Conservation (phyloP, 2,888 invertebrate genomes). For the Pammene aurita region DNA sequence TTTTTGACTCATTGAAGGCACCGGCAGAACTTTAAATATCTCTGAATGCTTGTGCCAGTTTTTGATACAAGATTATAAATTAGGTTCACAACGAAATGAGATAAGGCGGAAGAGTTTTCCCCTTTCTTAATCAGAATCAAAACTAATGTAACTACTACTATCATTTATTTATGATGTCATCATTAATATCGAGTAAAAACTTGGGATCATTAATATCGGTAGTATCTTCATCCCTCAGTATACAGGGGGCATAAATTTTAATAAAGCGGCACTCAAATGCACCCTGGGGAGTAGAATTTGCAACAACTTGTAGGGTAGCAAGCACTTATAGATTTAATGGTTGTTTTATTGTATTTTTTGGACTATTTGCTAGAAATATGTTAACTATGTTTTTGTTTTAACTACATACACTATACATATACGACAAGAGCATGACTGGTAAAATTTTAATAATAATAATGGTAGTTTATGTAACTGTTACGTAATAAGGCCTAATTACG, state of each 20-base stretch:
- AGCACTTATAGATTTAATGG: slow-evolving; percentile 25
- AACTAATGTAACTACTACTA: background rate
- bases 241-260: slow-evolving; percentile 53
- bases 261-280: slow-evolving; percentile 47
- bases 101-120: background rate
- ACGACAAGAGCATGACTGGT: no score
- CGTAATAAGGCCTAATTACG: no score
- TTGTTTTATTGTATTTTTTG: slow-evolving; percentile 16
- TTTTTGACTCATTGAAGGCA: no score
- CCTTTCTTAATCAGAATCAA: background rate
- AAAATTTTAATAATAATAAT: no score
- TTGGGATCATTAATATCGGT: slow-evolving; percentile 52
- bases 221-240: slow-evolving; percentile 53
- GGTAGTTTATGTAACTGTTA: no score
- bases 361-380: background rate
- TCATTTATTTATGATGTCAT: slow-evolving; percentile 6
- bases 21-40: no score
- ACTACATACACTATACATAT: no score
- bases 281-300: slow-evolving; percentile 32
- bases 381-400: no score
- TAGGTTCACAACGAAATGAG: no score
- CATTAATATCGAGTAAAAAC: slow-evolving; percentile 46
- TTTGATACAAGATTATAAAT: no score
- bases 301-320: slow-evolving; percentile 25
- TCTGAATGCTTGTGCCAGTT: no score